Conservation (phyloP, 2,888 invertebrate genomes). For the Stenodema calcarata region DNA sequence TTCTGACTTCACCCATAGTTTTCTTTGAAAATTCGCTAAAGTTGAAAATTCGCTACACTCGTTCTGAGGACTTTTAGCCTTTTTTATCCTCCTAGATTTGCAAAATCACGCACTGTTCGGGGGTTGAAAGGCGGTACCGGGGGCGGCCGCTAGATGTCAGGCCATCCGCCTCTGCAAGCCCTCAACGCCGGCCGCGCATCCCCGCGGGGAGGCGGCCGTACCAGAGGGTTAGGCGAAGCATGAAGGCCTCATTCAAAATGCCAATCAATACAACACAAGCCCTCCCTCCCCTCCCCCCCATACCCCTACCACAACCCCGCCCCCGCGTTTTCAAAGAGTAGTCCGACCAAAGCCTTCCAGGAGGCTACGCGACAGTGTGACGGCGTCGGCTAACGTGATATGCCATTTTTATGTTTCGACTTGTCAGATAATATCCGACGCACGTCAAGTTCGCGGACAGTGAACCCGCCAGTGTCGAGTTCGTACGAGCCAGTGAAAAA, state of each 20-base stretch:
- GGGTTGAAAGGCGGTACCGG: not conserved
- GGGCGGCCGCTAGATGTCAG: not conserved
- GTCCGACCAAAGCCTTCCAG: not conserved
- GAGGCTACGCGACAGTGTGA: not conserved
- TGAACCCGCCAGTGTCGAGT: not conserved
- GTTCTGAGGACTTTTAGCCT: too few species aligned
- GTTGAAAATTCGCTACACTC: too few species aligned
- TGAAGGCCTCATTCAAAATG: slow-evolving; percentile 57
- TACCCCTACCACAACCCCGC: slow-evolving; percentile 8
- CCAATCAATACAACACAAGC: slow-evolving; percentile 56
- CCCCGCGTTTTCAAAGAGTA: not conserved
- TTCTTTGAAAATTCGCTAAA: too few species aligned
- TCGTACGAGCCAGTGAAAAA: not conserved
- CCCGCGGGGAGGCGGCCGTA: not conserved
- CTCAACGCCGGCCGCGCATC: not conserved
- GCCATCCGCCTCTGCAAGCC: not conserved
- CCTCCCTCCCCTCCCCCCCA: slow-evolving; percentile 22
- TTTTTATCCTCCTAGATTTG: too few species aligned
- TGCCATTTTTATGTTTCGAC: not conserved
- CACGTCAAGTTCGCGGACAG: not conserved
- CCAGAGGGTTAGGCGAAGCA: slow-evolving; percentile 28
- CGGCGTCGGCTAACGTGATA: not conserved
- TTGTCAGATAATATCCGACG: not conserved
- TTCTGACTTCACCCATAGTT: too few species aligned
- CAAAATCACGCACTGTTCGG: too few species aligned